phyloP scores from a whole-genome alignment of 2,113 vertebrate genomes.

The Oreochromis spilurus region DNA sequence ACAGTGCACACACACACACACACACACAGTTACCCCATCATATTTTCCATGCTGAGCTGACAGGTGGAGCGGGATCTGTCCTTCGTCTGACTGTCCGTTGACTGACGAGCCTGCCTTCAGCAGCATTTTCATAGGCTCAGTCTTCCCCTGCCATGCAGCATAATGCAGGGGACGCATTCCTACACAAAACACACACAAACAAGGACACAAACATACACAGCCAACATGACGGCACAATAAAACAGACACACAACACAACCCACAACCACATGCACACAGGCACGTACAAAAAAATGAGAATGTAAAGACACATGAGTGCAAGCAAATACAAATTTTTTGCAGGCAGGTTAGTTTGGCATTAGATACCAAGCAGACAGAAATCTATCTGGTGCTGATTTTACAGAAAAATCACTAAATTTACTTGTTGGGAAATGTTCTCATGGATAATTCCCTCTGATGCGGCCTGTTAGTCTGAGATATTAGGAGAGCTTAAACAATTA shows the following conservation, averaged over 20 bases:
- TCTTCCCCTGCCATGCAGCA: slow-evolving; percentile 95
- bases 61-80: slow-evolving; percentile 94
- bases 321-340: neutral
- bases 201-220: neutral
- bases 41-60: slow-evolving; percentile 96
- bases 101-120: slow-evolving; percentile 92
- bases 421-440: neutral
- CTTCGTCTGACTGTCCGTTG: slow-evolving; percentile 91
- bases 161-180: slow-evolving; percentile 97
- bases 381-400: neutral
- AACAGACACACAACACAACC: neutral
- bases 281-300: neutral
- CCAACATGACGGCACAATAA: neutral
- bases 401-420: neutral
- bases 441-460: neutral
- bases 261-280: slow-evolving; percentile 7
- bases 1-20: neutral
- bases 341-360: neutral
- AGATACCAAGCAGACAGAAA: neutral
- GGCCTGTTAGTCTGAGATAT: neutral
- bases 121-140: slow-evolving; percentile 97
- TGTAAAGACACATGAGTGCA: neutral
- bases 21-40: slow-evolving; percentile 81
- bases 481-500: neutral
- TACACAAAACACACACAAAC: slow-evolving; percentile 48